Conservation (phyloP, 1,140 invertebrate genomes). For the Drosophila suzukii region DNA sequence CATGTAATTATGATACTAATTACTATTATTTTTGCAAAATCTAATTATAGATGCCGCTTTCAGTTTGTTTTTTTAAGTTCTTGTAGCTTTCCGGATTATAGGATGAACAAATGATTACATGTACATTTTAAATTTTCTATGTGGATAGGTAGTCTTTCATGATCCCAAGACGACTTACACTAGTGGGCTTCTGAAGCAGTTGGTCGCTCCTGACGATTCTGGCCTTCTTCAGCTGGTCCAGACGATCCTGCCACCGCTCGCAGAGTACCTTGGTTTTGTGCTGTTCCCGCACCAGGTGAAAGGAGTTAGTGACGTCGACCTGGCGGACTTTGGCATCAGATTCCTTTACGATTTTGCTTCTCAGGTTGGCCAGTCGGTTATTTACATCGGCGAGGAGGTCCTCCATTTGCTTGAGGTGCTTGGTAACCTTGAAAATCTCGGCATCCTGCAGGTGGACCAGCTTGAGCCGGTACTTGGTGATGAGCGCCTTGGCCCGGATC, state of each 20-base stretch:
- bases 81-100: no score
- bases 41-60: no score
- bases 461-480: neutral
- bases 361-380: neutral
- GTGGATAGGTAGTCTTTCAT: no score
- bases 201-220: neutral
- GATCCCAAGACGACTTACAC: neutral
- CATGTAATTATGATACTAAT: no score
- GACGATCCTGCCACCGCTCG: neutral
- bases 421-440: slow-evolving; percentile 5
- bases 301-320: neutral
- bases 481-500: neutral
- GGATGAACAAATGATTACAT: no score
- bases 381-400: neutral
- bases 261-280: neutral
- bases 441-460: slow-evolving; percentile 16
- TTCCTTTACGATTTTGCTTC: neutral
- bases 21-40: no score
- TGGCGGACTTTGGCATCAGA: neutral
- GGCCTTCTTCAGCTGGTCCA: neutral
- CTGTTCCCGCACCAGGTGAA: neutral
- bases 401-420: neutral
- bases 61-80: no score
- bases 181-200: neutral
- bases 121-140: no score